These are phyloP conservation scores for Spodoptera picta DNA, from an alignment of 2,888 invertebrate species.

Conservation along the genomic window DNA sequence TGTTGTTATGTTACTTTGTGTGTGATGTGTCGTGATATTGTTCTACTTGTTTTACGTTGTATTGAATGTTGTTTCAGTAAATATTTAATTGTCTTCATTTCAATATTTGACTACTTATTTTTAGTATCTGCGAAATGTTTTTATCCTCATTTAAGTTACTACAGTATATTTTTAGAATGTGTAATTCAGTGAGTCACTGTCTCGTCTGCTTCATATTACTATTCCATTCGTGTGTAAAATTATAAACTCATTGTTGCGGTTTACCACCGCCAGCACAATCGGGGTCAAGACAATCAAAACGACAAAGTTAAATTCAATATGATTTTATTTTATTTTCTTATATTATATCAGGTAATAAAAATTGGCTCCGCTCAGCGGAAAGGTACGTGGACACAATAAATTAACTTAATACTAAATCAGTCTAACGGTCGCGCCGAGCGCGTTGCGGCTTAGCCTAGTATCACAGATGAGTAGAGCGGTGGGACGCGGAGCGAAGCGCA, in stretches of 20 bases:
- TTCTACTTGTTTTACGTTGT: background rate
- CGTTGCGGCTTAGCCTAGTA: constrained; percentile 85
- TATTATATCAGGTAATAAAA: constrained; percentile 84
- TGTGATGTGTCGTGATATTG: background rate
- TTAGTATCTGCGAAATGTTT: background rate
- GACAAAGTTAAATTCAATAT: constrained; percentile 77
- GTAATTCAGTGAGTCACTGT: constrained; percentile 22
- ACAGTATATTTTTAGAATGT: constrained; percentile 1
- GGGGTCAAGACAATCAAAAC: constrained; percentile 69
- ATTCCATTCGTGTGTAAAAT: constrained; percentile 46
- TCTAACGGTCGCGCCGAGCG: constrained; percentile 87
- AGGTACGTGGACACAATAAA: constrained; percentile 88
- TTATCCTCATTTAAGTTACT: background rate
- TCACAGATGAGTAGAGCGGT: constrained; percentile 88
- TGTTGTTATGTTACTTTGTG: constrained; percentile 6
- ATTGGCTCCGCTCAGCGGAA: constrained; percentile 86
- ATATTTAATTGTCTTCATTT: background rate
- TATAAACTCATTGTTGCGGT: constrained; percentile 35
- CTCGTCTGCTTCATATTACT: constrained; percentile 49
- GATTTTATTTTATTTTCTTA: constrained; percentile 80
- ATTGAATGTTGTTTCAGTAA: background rate
- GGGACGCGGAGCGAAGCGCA: constrained; percentile 82
- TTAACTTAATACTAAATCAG: constrained; percentile 87
- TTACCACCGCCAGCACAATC: constrained; percentile 41
- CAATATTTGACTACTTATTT: background rate